Conservation (phyloP, 2,888 invertebrate species). For the Drosophila cracens region DNA sequence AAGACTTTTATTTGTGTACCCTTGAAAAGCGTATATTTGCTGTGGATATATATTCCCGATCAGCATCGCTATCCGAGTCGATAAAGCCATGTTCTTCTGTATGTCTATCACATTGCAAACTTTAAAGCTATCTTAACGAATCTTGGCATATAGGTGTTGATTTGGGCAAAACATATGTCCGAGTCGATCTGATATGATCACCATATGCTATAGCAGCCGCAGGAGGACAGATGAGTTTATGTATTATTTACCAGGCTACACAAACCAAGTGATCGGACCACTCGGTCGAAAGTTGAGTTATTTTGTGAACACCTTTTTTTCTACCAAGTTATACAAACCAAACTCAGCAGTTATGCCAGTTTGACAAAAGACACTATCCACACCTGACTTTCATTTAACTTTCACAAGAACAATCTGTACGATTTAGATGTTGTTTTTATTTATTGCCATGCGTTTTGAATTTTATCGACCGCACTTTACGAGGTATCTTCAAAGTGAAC, state of each 20-base stretch:
- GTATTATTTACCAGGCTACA: neutral
- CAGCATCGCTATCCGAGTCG: neutral
- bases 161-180: neutral
- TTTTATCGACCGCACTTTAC: neutral
- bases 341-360: neutral
- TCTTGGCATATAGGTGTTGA: neutral
- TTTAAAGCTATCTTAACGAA: no score
- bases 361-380: neutral
- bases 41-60: neutral
- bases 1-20: neutral
- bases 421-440: no score
- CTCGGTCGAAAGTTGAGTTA: neutral
- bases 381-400: neutral
- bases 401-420: neutral
- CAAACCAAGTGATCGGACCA: neutral
- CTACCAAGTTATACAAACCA: neutral
- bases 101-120: neutral
- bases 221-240: neutral
- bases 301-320: neutral
- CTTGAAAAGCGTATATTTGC: neutral
- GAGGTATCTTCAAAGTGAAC: slow-evolving; percentile 11
- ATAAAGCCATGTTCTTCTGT: neutral
- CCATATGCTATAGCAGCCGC: no score
- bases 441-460: no score
- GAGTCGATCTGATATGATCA: neutral